Evolutionary conservation across 1,140 invertebrate species (phyloP), one percentile per base, ranked within the genome.

Genomic region (Battus philenor): DNA sequence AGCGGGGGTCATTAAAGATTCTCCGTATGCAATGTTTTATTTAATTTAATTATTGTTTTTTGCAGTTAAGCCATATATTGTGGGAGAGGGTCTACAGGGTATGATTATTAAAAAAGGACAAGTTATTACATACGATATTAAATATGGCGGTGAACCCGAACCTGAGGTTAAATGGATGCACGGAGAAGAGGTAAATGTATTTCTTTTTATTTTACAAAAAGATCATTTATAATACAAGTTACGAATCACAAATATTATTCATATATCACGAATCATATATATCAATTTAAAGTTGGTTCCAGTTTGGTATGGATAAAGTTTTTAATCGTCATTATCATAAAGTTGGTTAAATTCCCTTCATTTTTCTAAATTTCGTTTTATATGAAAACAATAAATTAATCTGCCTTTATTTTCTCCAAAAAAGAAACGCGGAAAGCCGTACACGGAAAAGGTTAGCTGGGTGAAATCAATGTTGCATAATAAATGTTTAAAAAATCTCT

Each of bases 51-150:
- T n/a, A n/a, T n/a, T n/a, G 30, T 56, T 53, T 44, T 32, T 74
- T 81, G 44, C 75, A 87, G 96, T 98, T 2, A 97, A 97, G 62
- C 96, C 97, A 2, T 98, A 91, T 86, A 93, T 98, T 49, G 90
- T 97, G 59, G 95, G 96, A 9, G 94, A 97, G 58, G 85, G 84
- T 48, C 83, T 98, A 5, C 93, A 92, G 31, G 92, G 93, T 72
- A 90, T 98, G 27, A 93, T 97, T 2, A 92, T 98, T 1, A 98
- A 98, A 72, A 98, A 98, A 76, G 95, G 95, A 16, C 95, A 97
- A 86, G 92, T 95, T 3, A 94, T 98, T 57, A 93, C 95, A 57
- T 97, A 93, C 66, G 97, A 98, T 61, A 96, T 98, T 26, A 97
- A 97, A 67, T 98, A 95, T 61, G 95, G 93, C 44, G 97, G 97